Evolutionary conservation across 1,140 invertebrate genomes (phyloP).

Genomic region (Scaptomyza hsui): DNA sequence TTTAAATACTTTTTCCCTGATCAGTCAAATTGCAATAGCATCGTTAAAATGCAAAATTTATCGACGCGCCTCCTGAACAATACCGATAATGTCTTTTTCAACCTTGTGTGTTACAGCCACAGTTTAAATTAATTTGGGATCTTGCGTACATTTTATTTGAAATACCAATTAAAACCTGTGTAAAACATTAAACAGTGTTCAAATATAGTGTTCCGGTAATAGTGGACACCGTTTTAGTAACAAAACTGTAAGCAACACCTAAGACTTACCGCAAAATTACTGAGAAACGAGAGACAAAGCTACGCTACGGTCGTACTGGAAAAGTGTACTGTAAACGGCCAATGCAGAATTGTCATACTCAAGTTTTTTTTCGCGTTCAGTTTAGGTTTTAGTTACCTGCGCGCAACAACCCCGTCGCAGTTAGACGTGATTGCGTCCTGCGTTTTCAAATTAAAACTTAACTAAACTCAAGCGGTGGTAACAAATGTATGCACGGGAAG

Average conservation of each 20-base stretch:
- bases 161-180: constrained; percentile 7
- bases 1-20: neutral
- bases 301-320: constrained; percentile 60
- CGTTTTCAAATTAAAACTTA: constrained; percentile 37
- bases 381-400: constrained; percentile 75
- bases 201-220: neutral
- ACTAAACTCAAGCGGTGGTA: constrained; percentile 11
- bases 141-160: constrained; percentile 25
- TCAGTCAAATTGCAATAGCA: neutral
- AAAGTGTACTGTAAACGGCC: constrained; percentile 66
- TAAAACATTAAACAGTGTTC: constrained; percentile 11
- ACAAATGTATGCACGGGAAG: constrained; percentile 17
- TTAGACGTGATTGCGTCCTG: constrained; percentile 42
- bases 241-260: neutral
- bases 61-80: neutral
- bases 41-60: constrained; percentile 1
- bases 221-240: neutral
- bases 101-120: constrained; percentile 66
- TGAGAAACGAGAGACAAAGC: constrained; percentile 67
- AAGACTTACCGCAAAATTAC: constrained; percentile 29
- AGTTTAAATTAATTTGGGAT: constrained; percentile 75
- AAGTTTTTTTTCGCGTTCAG: constrained; percentile 77
- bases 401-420: constrained; percentile 70
- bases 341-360: constrained; percentile 65
- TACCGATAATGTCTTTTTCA: constrained; percentile 60